These are phyloP conservation scores for Lumbricus terrestris DNA, from an alignment of 2,888 invertebrate species.

Conservation along the genomic window DNA sequence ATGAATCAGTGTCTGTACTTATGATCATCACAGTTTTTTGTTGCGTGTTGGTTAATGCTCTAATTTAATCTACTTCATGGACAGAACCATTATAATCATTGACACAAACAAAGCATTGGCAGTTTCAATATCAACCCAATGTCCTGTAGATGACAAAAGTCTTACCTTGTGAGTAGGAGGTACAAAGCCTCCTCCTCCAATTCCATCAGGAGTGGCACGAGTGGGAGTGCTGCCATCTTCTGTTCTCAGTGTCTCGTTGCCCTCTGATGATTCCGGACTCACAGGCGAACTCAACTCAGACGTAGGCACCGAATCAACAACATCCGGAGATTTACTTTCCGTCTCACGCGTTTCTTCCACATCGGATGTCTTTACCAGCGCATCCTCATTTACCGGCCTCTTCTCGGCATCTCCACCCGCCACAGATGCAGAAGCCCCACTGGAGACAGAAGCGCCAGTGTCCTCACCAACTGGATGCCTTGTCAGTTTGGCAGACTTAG, in stretches of 20 bases:
- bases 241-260: not conserved
- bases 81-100: no score
- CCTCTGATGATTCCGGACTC: not conserved
- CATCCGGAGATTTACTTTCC: not conserved
- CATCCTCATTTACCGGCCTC: not conserved
- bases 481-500: conserved; percentile 71
- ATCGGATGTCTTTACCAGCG: not conserved
- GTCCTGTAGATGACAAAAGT: not conserved
- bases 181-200: not conserved
- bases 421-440: not conserved
- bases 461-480: not conserved
- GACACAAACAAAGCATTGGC: no score
- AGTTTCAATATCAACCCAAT: not conserved
- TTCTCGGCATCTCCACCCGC: not conserved
- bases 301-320: not conserved
- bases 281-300: not conserved
- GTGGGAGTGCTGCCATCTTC: not conserved
- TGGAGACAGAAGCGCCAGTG: not conserved
- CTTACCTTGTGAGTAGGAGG: not conserved
- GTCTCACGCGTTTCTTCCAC: not conserved
- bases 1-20: not conserved
- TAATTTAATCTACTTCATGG: not conserved
- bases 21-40: not conserved
- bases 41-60: not conserved
- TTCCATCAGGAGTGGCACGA: not conserved